Evolutionary conservation across 2,113 vertebrate genomes (phyloP).

Genomic region (Myiagra hebetior): DNA sequence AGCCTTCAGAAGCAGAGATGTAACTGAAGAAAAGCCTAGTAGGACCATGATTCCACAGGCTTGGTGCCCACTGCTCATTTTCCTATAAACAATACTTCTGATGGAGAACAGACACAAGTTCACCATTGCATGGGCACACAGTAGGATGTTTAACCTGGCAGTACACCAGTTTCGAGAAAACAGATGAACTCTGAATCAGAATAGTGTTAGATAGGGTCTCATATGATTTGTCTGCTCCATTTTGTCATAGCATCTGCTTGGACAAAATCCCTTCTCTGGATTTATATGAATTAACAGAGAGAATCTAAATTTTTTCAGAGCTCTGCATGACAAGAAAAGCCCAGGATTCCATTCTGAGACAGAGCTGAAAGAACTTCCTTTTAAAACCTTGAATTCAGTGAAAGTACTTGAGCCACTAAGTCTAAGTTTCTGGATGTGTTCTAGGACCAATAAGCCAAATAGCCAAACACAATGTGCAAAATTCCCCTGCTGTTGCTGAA

Average conservation of each 20-base stretch:
- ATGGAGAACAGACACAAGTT: not conserved
- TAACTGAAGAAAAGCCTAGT: not conserved
- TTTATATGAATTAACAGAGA: not conserved
- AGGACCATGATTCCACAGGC: not conserved
- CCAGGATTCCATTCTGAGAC: not conserved
- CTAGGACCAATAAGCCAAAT: not conserved
- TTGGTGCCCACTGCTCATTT: not conserved
- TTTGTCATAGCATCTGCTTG: not conserved
- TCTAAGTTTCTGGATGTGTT: not conserved
- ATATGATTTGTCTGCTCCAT: not conserved
- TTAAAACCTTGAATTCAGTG: not conserved
- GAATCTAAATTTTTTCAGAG: not conserved
- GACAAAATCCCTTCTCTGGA: not conserved
- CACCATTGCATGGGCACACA: not conserved
- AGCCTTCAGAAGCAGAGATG: not conserved
- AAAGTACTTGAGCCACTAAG: not conserved
- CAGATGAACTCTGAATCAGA: not conserved
- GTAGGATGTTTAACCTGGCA: not conserved
- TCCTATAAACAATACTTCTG: not conserved
- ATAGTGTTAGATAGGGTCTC: not conserved
- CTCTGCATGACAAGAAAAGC: not conserved
- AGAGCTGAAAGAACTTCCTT: not conserved
- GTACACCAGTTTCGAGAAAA: not conserved
- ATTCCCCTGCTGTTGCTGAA: not conserved
- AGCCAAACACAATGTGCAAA: not conserved